Evolutionary conservation across 2,797 vertebrate genomes (phyloP).

Genomic region (Channa striata): DNA sequence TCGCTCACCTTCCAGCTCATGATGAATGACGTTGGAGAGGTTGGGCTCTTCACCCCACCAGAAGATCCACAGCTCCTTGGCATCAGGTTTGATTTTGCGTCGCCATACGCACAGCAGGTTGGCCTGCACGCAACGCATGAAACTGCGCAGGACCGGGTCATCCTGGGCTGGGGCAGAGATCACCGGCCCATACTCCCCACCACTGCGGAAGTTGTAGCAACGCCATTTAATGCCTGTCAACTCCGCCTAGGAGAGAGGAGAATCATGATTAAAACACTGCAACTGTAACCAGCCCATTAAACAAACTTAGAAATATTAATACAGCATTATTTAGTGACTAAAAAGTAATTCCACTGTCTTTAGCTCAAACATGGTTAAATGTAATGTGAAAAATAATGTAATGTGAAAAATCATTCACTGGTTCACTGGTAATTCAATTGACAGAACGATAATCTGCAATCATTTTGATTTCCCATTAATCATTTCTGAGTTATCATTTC

Average conservation of each 20-base stretch:
- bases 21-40: slow-evolving; percentile 94
- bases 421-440: slow-evolving; percentile 2
- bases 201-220: slow-evolving; percentile 94
- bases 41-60: slow-evolving; percentile 99
- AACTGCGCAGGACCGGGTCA: slow-evolving; percentile 96
- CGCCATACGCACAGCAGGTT: slow-evolving; percentile 98
- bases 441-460: slow-evolving; percentile 3
- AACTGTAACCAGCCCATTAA: slow-evolving; percentile 24
- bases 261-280: slow-evolving; percentile 3
- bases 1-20: slow-evolving; percentile 93
- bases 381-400: slow-evolving; percentile 9
- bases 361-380: slow-evolving; percentile 11
- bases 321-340: slow-evolving; percentile 25
- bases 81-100: slow-evolving; percentile 92
- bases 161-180: slow-evolving; percentile 98
- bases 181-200: slow-evolving; percentile 95
- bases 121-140: slow-evolving; percentile 96
- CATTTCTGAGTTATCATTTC: not conserved
- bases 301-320: slow-evolving; percentile 11
- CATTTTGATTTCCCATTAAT: slow-evolving; percentile 4
- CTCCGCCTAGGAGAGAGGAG: slow-evolving; percentile 87
- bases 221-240: slow-evolving; percentile 99
- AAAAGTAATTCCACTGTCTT: not conserved
- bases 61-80: slow-evolving; percentile 98
- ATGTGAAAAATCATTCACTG: slow-evolving; percentile 12